Percentiles rank a stretch among this genome's conserved stretches.
Evolutionary conservation across 2,113 vertebrate species (phyloP).

Genomic region (Orthonyx spaldingii): DNA sequence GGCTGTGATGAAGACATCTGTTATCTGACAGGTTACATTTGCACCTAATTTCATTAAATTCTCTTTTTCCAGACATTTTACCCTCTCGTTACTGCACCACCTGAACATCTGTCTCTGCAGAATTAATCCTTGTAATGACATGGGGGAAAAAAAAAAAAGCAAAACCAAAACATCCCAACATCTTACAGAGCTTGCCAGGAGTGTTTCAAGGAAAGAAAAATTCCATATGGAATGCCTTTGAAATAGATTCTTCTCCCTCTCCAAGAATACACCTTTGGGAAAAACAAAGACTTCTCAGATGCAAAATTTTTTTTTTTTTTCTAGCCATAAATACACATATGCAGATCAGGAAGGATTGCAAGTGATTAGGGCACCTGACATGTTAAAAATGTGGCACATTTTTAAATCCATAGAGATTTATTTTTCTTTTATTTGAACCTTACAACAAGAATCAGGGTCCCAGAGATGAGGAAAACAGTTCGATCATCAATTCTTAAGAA

Average conservation of each 20-base stretch:
- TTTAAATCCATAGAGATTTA: too few relatives aligned
- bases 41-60: not conserved
- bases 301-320: not conserved
- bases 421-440: not conserved
- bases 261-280: not conserved
- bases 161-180: not conserved
- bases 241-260: not conserved
- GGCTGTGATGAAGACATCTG: not conserved
- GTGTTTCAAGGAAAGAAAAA: not conserved
- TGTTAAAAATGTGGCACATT: fast-evolving
- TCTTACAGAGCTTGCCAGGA: not conserved
- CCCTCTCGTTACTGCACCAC: not conserved
- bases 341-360: not conserved
- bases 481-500: not conserved
- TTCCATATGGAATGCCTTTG: not conserved
- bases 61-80: not conserved
- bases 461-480: not conserved
- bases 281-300: not conserved
- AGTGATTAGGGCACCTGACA: too few relatives aligned
- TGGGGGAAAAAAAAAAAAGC: not conserved
- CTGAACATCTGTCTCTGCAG: not conserved
- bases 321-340: fast-evolving
- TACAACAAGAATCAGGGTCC: not conserved
- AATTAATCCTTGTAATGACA: not conserved
- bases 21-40: constrained; percentile 2